These are phyloP conservation scores for Hipparchia sbordonii DNA, from an alignment of 2,888 invertebrate species.

Conservation along the genomic window DNA sequence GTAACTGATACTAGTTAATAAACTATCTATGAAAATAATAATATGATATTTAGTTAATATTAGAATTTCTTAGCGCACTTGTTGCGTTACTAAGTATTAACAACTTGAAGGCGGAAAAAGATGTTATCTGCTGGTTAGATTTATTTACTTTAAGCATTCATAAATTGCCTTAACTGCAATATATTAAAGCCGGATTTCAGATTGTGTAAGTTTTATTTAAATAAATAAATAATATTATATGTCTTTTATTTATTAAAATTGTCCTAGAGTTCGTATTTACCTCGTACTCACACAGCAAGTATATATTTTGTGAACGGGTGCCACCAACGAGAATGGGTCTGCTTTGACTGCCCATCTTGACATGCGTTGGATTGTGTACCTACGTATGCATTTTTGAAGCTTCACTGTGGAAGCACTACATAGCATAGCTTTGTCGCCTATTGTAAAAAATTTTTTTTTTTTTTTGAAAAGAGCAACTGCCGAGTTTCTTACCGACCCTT, in stretches of 20 bases:
- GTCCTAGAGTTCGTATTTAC: background rate
- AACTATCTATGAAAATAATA: conserved; percentile 54
- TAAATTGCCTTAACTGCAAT: conserved; percentile 74
- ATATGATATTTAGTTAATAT: conserved; percentile 52
- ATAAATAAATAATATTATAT: conserved; percentile 65
- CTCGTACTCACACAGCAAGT: no score
- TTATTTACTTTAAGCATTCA: conserved; percentile 73
- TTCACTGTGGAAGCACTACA: no score
- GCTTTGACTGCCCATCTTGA: no score
- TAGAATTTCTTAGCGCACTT: conserved; percentile 51
- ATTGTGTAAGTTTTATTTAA: conserved; percentile 78
- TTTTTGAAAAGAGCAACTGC: no score
- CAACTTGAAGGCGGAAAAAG: conserved; percentile 63
- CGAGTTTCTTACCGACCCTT: no score
- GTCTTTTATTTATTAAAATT: conserved; percentile 39
- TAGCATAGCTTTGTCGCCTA: no score
- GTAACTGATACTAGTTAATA: conserved; percentile 57
- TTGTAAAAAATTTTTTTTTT: no score
- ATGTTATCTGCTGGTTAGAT: conserved; percentile 62
- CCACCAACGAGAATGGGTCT: no score
- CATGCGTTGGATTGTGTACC: no score
- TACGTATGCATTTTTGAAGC: no score
- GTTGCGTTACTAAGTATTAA: conserved; percentile 48
- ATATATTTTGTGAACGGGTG: no score
- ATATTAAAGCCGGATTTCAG: conserved; percentile 73